Evolutionary conservation across 2,113 vertebrate species (phyloP), one percentile per base, ranked within the genome.

Genomic region (Plecturocebus donacophilus): DNA sequence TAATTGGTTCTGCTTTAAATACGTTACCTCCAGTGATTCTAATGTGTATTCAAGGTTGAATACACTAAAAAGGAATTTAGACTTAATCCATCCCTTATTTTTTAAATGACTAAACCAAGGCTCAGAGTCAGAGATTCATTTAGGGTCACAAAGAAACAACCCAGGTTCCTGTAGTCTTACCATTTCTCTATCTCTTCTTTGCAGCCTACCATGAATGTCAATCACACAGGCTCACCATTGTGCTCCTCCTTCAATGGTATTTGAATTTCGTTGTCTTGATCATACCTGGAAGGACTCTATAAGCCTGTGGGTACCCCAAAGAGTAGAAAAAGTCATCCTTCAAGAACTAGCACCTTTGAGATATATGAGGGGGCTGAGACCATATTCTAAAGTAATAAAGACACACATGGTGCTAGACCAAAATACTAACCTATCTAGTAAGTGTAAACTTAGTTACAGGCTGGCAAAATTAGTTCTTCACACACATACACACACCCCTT

Each of bases 1-100:
- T 35, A 71, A 87, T 14, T 56, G 32, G 21, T 84, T 94, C n/a
- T 92, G 64, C 92, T 92, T 75, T 94, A 79, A 91, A 92, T 66
- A 47, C 5, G 49, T 94, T 49, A 70, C 32, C 16, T 40, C 21
- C 38, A 1, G 7, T 64, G 12, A 45, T 64, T 76, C 27, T 66
- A 58, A n/a, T 87, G 25, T 80, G 8, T 58, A 42, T 71, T 81
- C 14, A 79, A 91, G 54, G 13, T 35, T 84, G 25, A 88, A 16
- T 77, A 32, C 16, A 56, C 27, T 30, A 54, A 82, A 58, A 38
- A 6, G 16, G 23, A 90, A 91, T 81, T 77, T 40, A 83, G 42
- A 76, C 20, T 82, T 91, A 71, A 58, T 66, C 3, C 32, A 42
- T 85, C 6, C 3, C 23, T 95, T 82, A 68, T 38, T 96, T 93